Conservation (phyloP, 2,888 invertebrate species). For the Andrena bucephala region DNA sequence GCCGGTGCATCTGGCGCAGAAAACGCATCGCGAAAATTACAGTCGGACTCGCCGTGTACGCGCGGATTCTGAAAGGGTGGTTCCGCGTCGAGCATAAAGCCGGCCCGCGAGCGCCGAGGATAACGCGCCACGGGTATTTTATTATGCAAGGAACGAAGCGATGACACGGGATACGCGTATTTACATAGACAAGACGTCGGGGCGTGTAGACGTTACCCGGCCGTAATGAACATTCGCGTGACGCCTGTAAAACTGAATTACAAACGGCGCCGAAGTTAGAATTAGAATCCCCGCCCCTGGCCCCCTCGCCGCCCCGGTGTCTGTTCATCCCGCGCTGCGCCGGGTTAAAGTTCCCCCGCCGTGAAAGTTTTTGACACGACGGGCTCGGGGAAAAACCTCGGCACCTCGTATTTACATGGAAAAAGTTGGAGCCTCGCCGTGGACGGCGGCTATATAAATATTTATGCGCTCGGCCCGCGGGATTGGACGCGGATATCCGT, state of each 20-base stretch:
- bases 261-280: conserved; percentile 54
- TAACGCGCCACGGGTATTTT: conserved; percentile 39
- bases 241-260: conserved; percentile 53
- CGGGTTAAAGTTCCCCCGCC: conserved; percentile 9
- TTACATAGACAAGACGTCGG: conserved; percentile 41
- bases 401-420: conserved; percentile 42
- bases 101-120: not conserved
- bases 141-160: conserved; percentile 54
- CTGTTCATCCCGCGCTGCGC: conserved; percentile 2
- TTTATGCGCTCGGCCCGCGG: conserved; percentile 40
- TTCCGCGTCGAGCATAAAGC: not conserved
- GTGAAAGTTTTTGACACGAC: conserved; percentile 45
- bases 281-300: conserved; percentile 27
- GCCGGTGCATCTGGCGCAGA: not conserved
- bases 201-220: conserved; percentile 28
- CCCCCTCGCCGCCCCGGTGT: not conserved
- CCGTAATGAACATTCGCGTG: conserved; percentile 50
- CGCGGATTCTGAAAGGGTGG: not conserved
- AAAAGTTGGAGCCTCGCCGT: conserved; percentile 30
- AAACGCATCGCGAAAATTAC: conserved; percentile 5
- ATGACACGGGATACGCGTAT: conserved; percentile 43
- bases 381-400: conserved; percentile 35
- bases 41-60: not conserved
- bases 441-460: conserved; percentile 38
- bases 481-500: conserved; percentile 30